phyloP scores from a whole-genome alignment of 1,140 invertebrate genomes.

The Asbolus verrucosus region DNA sequence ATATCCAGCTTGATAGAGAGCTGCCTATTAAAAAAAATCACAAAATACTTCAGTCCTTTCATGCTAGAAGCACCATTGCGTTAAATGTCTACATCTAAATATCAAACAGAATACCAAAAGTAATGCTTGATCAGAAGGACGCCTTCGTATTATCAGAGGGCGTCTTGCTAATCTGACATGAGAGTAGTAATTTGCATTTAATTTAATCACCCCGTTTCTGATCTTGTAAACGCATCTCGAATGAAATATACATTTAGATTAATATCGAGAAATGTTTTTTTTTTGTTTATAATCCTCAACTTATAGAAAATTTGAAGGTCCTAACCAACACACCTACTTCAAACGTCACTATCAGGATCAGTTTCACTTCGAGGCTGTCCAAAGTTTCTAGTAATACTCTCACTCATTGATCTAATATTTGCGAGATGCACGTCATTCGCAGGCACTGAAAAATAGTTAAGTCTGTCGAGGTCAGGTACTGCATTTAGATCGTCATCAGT shows the following conservation, averaged over 20 bases:
- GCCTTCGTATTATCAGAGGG: background rate
- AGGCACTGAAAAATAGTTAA: slow-evolving; percentile 65
- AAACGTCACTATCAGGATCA: slow-evolving; percentile 74
- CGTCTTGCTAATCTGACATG: background rate
- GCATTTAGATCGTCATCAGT: slow-evolving; percentile 65
- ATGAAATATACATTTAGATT: slow-evolving; percentile 28
- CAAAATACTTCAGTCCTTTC: slow-evolving; percentile 47
- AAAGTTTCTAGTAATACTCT: slow-evolving; percentile 81
- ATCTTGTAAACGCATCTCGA: slow-evolving; percentile 11
- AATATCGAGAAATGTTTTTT: slow-evolving; percentile 15
- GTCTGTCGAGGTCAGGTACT: slow-evolving; percentile 62
- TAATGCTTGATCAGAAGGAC: background rate
- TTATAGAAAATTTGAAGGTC: slow-evolving; percentile 31
- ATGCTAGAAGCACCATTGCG: slow-evolving; percentile 47
- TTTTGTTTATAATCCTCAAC: background rate
- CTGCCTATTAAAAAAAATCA: slow-evolving; percentile 47
- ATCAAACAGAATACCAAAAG: slow-evolving; percentile 39
- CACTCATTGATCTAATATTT: slow-evolving; percentile 80
- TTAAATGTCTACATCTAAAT: slow-evolving; percentile 24
- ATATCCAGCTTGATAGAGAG: slow-evolving; percentile 45
- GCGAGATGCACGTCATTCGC: slow-evolving; percentile 80
- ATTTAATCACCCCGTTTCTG: slow-evolving; percentile 5
- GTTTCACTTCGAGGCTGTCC: slow-evolving; percentile 75
- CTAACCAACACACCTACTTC: slow-evolving; percentile 41
- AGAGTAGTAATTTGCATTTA: slow-evolving; percentile 1